These are phyloP conservation scores for Leistus spinibarbis DNA, from an alignment of 2,888 invertebrate species.

Conservation along the genomic window DNA sequence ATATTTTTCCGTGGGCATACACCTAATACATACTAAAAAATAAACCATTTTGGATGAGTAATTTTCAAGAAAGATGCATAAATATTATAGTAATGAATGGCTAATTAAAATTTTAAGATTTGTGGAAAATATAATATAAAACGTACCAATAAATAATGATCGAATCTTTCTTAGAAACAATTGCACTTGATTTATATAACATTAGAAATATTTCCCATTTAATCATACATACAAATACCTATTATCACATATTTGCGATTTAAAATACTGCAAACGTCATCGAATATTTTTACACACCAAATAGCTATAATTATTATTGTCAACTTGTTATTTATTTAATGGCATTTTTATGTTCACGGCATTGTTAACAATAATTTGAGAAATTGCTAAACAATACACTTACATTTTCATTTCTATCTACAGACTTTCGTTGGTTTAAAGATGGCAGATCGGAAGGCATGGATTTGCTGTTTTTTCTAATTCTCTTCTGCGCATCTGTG, in stretches of 20 bases:
- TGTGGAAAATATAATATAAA: neutral
- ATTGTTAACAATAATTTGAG: neutral
- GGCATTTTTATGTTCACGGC: neutral
- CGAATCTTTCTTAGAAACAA: neutral
- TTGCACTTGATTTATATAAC: neutral
- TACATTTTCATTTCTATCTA: slow-evolving; percentile 44
- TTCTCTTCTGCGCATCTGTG: slow-evolving; percentile 22
- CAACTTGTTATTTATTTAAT: neutral
- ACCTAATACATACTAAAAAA: no score
- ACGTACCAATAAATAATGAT: neutral
- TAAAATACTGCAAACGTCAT: neutral
- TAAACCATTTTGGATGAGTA: no score
- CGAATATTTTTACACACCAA: neutral
- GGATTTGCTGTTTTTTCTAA: slow-evolving; percentile 74
- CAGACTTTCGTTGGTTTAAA: slow-evolving; percentile 54
- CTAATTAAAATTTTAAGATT: no score
- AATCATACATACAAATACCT: neutral
- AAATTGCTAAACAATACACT: neutral
- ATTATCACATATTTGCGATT: neutral
- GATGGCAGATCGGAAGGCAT: slow-evolving; percentile 70
- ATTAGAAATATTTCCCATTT: neutral
- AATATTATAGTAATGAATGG: no score
- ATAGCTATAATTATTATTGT: neutral
- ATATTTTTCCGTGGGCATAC: no score
- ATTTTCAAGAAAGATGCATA: no score